A percentile compares a stretch with the other conserved stretches of the same genome.
These are phyloP conservation scores for Camelus bactrianus DNA, from an alignment of 2,113 vertebrate genomes.

Conservation along the genomic window DNA sequence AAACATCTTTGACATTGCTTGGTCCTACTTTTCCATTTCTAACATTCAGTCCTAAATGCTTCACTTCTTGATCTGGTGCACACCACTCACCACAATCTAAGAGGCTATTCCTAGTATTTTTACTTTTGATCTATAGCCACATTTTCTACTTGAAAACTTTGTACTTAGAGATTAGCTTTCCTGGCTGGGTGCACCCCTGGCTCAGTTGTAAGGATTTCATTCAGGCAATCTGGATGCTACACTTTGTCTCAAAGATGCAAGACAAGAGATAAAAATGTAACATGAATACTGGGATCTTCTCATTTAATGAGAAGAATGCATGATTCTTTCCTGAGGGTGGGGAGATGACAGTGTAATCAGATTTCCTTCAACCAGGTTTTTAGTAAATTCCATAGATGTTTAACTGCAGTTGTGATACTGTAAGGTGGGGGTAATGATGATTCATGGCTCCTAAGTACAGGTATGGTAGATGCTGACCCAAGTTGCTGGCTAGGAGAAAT, in stretches of 20 bases:
- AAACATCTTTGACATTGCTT: not conserved
- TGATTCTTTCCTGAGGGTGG: not conserved
- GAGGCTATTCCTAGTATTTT: not conserved
- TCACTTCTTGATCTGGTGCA: not conserved
- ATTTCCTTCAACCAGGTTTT: not conserved
- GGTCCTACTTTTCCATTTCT: not conserved
- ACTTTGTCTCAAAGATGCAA: not conserved
- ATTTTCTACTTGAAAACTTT: not conserved
- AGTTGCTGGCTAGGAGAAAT: not conserved
- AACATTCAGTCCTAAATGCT: not conserved
- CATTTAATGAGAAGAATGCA: not conserved
- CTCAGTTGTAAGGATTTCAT: not conserved
- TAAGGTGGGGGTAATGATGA: rapidly evolving
- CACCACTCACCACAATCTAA: not conserved
- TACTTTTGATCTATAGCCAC: not conserved
- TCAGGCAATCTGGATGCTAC: not conserved
- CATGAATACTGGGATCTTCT: not conserved
- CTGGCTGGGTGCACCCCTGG: not conserved
- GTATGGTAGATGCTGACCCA: not conserved
- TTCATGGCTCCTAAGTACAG: not conserved
- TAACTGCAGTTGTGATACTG: not conserved
- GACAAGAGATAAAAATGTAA: not conserved
- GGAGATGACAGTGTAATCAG: not conserved
- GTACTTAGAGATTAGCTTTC: not conserved
- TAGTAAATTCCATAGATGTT: not conserved